Conservation (phyloP, 2,888 invertebrate genomes). For the Harpagoxenus sublaevis region DNA sequence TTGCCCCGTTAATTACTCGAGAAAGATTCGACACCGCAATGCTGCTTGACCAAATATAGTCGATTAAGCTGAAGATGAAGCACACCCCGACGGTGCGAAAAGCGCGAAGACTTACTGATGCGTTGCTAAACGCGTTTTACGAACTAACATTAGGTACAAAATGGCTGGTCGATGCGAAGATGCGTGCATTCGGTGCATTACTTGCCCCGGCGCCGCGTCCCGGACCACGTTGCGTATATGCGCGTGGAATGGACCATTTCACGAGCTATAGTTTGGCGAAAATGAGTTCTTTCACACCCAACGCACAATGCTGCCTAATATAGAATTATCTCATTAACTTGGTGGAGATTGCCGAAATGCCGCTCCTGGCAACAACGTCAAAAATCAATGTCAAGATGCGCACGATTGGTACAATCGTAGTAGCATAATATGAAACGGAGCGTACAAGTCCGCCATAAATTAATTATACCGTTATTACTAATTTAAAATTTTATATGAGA, state of each 20-base stretch:
- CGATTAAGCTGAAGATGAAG: constrained; percentile 67
- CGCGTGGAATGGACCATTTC: constrained; percentile 51
- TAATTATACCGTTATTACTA: constrained; percentile 54
- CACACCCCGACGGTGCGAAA: constrained; percentile 44
- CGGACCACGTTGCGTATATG: neutral
- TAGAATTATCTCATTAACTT: constrained; percentile 63
- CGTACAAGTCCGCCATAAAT: constrained; percentile 21
- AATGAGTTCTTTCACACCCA: constrained; percentile 48
- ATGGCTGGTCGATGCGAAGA: constrained; percentile 15
- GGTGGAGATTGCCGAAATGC: constrained; percentile 26
- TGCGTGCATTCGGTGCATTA: constrained; percentile 32
- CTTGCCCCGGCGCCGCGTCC: constrained; percentile 1
- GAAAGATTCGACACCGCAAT: constrained; percentile 56
- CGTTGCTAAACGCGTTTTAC: constrained; percentile 34
- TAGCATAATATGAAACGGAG: constrained; percentile 54
- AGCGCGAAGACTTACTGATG: constrained; percentile 23
- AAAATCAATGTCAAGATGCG: constrained; percentile 44
- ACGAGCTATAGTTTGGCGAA: constrained; percentile 57
- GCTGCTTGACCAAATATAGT: constrained; percentile 66
- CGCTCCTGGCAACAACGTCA: neutral
- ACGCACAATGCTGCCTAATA: constrained; percentile 53
- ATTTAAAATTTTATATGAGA: constrained; percentile 54
- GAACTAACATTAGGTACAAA: constrained; percentile 22
- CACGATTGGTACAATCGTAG: constrained; percentile 27
- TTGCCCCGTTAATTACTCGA: constrained; percentile 77